These are phyloP conservation scores for Rhodinocichla rosea DNA, from an alignment of 2,113 vertebrate species.

Conservation along the genomic window DNA sequence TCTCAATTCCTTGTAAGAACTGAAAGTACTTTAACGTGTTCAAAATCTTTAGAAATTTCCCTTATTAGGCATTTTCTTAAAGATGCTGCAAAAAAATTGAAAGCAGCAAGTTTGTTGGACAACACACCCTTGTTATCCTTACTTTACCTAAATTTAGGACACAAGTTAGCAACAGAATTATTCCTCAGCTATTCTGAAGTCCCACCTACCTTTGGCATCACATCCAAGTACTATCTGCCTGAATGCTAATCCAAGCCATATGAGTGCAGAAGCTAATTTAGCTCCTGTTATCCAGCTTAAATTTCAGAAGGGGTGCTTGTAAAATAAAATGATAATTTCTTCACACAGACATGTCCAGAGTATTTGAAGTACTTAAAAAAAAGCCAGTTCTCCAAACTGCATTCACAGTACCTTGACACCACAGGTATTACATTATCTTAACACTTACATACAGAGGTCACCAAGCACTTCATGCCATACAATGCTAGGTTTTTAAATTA, in stretches of 20 bases:
- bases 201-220: neutral
- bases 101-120: neutral
- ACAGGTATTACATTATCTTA: neutral
- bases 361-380: neutral
- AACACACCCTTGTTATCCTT: neutral
- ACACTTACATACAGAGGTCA: neutral
- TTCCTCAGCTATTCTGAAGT: neutral
- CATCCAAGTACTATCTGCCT: neutral
- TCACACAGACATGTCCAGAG: neutral
- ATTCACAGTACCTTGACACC: neutral
- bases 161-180: neutral
- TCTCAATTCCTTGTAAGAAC: neutral
- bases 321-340: neutral
- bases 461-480: accelerated
- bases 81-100: neutral
- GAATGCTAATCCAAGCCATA: neutral
- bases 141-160: neutral
- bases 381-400: neutral
- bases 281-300: neutral
- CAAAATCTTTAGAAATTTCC: neutral
- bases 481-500: neutral
- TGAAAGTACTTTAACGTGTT: neutral
- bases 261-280: neutral
- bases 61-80: neutral
- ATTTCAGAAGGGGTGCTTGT: neutral